Evolutionary conservation across 2,113 vertebrate genomes (phyloP).

Genomic region (Pandion haliaetus): DNA sequence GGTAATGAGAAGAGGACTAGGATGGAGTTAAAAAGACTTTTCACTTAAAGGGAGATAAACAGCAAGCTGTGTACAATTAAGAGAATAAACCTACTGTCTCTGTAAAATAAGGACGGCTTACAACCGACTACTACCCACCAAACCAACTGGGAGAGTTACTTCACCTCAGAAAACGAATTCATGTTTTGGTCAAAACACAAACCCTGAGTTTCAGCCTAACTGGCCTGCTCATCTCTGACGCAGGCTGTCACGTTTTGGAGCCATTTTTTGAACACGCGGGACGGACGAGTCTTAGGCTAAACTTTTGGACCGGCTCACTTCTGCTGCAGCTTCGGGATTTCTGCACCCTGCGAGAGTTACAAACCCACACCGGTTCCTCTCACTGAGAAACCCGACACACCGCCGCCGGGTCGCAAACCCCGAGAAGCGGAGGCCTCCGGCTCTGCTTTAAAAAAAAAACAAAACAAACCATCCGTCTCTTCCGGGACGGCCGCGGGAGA

Average conservation of each 20-base stretch:
- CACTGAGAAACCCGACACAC: rapidly evolving
- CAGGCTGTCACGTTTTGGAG: rapidly evolving
- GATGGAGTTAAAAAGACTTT: neutral
- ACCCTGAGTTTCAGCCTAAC: no score
- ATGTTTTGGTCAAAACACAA: neutral
- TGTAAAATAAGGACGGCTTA: neutral
- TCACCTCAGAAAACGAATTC: neutral
- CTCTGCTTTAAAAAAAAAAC: rapidly evolving
- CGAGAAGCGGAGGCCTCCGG: rapidly evolving
- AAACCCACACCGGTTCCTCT: rapidly evolving
- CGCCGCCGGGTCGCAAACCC: rapidly evolving
- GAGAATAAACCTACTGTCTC: neutral
- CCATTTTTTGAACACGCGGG: neutral
- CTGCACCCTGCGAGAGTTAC: rapidly evolving
- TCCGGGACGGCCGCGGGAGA: no score
- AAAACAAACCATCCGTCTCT: neutral
- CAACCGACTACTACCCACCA: neutral
- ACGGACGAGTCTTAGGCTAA: rapidly evolving
- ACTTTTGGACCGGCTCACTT: rapidly evolving
- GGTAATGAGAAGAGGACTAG: neutral
- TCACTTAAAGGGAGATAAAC: neutral
- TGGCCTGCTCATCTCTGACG: rapidly evolving
- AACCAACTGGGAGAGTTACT: rapidly evolving
- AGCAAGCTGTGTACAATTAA: neutral
- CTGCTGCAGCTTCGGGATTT: rapidly evolving